phyloP scores from a whole-genome alignment of 2,797 vertebrate species.

The Coreius guichenoti region DNA sequence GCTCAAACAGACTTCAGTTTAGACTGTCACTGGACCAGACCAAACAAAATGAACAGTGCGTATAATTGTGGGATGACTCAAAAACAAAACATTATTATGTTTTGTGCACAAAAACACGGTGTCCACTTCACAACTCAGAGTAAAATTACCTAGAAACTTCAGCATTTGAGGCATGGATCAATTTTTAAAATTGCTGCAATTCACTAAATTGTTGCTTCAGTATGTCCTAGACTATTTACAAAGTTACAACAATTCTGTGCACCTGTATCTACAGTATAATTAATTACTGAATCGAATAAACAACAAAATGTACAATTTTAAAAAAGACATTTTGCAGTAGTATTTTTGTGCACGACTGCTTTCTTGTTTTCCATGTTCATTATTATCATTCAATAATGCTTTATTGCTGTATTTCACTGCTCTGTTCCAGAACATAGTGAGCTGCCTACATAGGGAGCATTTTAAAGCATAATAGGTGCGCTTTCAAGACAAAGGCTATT shows the following conservation, averaged over 20 bases:
- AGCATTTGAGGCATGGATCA: conserved; percentile 4
- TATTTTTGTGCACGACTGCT: not conserved
- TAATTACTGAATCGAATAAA: not conserved
- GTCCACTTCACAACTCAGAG: not conserved
- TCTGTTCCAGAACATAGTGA: not conserved
- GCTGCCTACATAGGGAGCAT: not conserved
- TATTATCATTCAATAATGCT: not conserved
- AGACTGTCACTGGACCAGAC: conserved; percentile 4
- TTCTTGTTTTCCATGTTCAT: not conserved
- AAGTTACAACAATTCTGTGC: not conserved
- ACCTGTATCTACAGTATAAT: not conserved
- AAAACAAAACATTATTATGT: not conserved
- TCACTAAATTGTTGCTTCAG: not conserved
- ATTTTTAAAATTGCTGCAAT: not conserved
- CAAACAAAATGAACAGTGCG: not conserved
- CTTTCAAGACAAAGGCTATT: not conserved
- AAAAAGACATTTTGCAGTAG: conserved; percentile 3
- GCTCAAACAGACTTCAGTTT: conserved; percentile 6
- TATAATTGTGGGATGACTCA: not conserved
- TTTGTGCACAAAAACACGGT: not conserved
- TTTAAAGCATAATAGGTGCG: not conserved
- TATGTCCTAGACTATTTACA: not conserved
- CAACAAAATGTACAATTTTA: not conserved
- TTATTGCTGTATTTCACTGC: not conserved
- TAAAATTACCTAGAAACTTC: not conserved